Percentiles rank a stretch among this genome's conserved stretches.
phyloP scores from a whole-genome alignment of 2,113 vertebrate species.

The Hystrix cristata region DNA sequence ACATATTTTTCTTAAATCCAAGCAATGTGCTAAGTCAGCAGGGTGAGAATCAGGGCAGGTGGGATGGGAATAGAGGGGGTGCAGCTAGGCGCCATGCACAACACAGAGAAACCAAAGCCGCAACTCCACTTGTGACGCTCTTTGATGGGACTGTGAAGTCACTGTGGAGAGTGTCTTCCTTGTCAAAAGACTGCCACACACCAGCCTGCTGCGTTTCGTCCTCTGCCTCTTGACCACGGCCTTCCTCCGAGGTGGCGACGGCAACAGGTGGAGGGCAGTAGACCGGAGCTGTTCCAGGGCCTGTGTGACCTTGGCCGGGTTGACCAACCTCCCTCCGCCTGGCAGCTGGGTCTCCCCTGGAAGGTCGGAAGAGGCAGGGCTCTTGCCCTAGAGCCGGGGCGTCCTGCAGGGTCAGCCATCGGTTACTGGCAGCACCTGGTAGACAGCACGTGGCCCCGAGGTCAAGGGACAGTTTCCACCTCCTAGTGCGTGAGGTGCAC shows the following conservation, averaged over 20 bases:
- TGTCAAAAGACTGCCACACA: no score
- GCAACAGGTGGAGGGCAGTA: background rate
- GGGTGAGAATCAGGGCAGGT: background rate
- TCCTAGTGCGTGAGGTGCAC: background rate
- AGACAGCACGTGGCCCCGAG: background rate
- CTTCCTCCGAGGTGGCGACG: background rate
- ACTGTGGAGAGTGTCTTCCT: background rate
- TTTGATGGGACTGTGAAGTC: background rate
- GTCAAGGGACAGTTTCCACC: background rate
- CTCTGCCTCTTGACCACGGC: background rate
- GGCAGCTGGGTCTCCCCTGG: background rate
- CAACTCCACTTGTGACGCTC: background rate
- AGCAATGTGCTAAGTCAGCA: background rate
- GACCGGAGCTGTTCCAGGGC: background rate
- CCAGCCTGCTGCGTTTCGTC: background rate
- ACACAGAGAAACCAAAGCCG: background rate
- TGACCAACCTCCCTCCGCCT: background rate
- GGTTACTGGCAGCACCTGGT: constrained; percentile 50
- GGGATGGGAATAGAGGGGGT: background rate
- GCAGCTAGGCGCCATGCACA: accelerated
- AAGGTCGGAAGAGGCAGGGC: background rate
- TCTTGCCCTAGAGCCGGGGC: background rate
- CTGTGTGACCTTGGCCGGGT: background rate
- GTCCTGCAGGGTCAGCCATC: background rate
- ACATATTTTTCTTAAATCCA: background rate